Base-by-base conservation (phyloP, 2,888 invertebrate species). In the Lypha dubia region DNA sequence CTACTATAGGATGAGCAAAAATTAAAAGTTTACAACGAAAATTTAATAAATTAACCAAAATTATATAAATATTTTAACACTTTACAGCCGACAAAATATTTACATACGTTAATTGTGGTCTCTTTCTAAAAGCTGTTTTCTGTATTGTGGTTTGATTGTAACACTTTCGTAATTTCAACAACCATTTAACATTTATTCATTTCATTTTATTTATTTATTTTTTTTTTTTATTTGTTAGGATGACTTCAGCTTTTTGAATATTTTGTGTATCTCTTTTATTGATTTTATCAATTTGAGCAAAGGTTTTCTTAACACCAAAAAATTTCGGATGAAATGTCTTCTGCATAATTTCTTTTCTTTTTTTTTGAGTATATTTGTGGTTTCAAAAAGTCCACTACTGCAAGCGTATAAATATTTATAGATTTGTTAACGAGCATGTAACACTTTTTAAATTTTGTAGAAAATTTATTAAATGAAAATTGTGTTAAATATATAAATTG, bases 271-370 rank as follows among this genome's bases (percentile, higher is more conserved):
- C n/a, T n/a, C n/a, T 62, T 51, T n/a, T 62, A 28, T 62, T 62
- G 71, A 17, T 63, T 20, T 74, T 32, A 71, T 28, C 68, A 83
- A 22, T 63, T 20, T 67, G 13, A 70, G 32, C 83, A 83, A 67
- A 73, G 77, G 82, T 51, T 83, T 83, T 62, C 1, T 44, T 35
- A n/a, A 28, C 28, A 28, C 49, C 51, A 22, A 51, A 65, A 56
- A 32, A 58, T 60, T 62, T 38, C 5, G 51, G 41, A n/a, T 62
- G 32, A 73, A 49, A 60, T 58, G 60, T 24, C 65, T 60, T 70
- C 70, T 9, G 7, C 9, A 28, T 28, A 28, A 35, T 63, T 49
- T 60, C 15, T 22, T 22, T 76, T 67, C 28, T 9, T 7, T 44
- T 73, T 79, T 74, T 20, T n/a, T n/a, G n/a, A n/a, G 46, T 17